Percentiles rank a stretch among this genome's conserved stretches.
Conservation (phyloP, 2,888 invertebrate genomes). For the Caenorhabditis wallacei region DNA sequence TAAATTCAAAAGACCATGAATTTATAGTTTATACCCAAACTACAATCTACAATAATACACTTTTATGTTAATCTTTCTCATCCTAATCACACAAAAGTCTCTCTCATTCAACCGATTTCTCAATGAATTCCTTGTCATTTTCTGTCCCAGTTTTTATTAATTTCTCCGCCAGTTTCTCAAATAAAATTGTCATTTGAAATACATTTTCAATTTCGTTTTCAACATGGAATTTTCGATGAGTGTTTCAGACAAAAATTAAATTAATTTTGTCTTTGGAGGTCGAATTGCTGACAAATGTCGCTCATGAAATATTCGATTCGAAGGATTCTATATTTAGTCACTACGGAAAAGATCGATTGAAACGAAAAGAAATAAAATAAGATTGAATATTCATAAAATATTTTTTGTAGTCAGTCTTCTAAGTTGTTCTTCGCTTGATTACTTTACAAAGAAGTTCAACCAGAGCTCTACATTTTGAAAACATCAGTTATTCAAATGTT, state of each 20-base stretch:
- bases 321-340: background rate
- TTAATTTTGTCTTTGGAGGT: background rate
- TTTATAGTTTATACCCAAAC: background rate
- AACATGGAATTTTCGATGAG: background rate
- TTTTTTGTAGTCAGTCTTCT: too few relatives aligned
- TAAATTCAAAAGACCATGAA: background rate
- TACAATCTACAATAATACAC: background rate
- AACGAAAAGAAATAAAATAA: too few relatives aligned
- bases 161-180: background rate
- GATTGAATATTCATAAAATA: too few relatives aligned
- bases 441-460: too few relatives aligned
- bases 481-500: too few relatives aligned
- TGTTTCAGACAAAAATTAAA: background rate
- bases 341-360: too few relatives aligned
- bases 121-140: too few relatives aligned
- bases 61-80: too few relatives aligned
- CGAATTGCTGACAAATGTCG: background rate
- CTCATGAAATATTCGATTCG: background rate
- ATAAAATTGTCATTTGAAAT: slow-evolving; percentile 1
- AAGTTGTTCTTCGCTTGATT: too few relatives aligned
- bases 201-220: background rate
- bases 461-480: too few relatives aligned
- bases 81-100: too few relatives aligned
- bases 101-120: too few relatives aligned
- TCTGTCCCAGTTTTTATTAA: background rate